phyloP scores from a whole-genome alignment of 2,888 invertebrate genomes.

The Chymomyza fuscimana region DNA sequence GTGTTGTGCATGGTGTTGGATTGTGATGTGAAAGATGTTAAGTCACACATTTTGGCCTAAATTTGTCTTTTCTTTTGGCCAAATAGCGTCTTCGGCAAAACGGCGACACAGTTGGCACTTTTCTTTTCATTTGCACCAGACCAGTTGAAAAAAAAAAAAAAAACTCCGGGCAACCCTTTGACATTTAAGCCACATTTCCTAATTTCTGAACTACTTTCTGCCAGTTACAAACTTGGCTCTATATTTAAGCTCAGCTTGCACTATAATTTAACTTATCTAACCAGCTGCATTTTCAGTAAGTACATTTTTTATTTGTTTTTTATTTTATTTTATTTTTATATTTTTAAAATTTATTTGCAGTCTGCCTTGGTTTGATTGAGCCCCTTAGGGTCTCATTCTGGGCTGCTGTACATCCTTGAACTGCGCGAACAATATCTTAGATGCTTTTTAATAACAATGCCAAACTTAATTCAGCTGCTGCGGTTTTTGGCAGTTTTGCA shows the following conservation, averaged over 20 bases:
- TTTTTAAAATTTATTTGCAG: conserved; percentile 12
- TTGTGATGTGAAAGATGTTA: conserved; percentile 69
- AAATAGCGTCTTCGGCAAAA: conserved; percentile 21
- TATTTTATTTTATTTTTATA: conserved; percentile 1
- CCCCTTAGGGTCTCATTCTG: conserved; percentile 49
- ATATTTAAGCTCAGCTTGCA: conserved; percentile 23
- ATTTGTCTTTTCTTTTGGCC: conserved; percentile 64
- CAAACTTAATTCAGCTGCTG: conserved; percentile 41
- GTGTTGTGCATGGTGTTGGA: conserved; percentile 27
- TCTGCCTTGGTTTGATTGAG: conserved; percentile 27
- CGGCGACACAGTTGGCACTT: conserved; percentile 34
- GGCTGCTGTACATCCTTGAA: conserved; percentile 53
- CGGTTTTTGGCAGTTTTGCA: conserved; percentile 41
- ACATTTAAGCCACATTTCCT: conserved; percentile 68
- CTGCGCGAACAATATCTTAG: conserved; percentile 45
- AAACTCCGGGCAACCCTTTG: conserved; percentile 66
- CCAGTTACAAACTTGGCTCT: conserved; percentile 17
- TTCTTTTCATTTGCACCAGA: conserved; percentile 64
- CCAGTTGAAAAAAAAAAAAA: conserved; percentile 36
- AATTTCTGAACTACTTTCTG: conserved; percentile 69
- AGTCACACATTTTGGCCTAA: conserved; percentile 73
- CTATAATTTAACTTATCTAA: conserved; percentile 62
- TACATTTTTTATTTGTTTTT: conserved; percentile 9
- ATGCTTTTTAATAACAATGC: conserved; percentile 57
- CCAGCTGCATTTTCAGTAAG: conserved; percentile 42